A percentile compares a stretch with the other conserved stretches of the same genome.
Conservation (phyloP, 2,113 vertebrate genomes). For the Herpetotheres cachinnans region DNA sequence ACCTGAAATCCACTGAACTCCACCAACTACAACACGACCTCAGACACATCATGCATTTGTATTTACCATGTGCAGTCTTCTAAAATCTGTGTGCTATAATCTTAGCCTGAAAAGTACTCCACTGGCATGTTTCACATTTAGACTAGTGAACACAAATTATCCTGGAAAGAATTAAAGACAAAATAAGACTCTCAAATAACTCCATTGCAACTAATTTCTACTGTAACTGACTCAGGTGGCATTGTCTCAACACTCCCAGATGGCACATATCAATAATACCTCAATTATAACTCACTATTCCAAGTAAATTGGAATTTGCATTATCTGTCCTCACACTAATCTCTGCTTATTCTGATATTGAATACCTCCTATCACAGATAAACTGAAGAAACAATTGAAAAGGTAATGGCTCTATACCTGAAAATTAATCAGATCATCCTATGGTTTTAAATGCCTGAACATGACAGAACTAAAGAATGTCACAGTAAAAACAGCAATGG, state of each 20-base stretch:
- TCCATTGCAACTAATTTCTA: neutral
- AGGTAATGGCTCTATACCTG: neutral
- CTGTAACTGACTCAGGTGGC: neutral
- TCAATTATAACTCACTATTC: slow-evolving; percentile 18
- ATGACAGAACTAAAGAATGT: neutral
- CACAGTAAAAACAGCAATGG: neutral
- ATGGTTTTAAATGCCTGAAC: neutral
- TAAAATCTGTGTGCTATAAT: neutral
- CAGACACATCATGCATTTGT: neutral
- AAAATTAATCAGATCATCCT: slow-evolving; percentile 25
- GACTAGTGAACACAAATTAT: neutral
- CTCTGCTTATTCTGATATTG: neutral
- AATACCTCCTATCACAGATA: neutral
- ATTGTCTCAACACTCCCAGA: neutral
- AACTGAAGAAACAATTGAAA: neutral
- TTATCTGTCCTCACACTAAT: slow-evolving; percentile 1
- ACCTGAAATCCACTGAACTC: neutral
- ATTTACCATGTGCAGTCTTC: neutral
- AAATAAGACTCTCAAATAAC: neutral
- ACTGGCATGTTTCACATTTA: neutral
- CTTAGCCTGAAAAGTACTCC: neutral
- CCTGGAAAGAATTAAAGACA: neutral
- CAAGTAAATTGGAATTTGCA: neutral
- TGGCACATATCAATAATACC: neutral
- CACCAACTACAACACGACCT: neutral